A percentile compares a stretch with the other conserved stretches of the same genome.
These are phyloP conservation scores for Enteromius unitaeniatus DNA, from an alignment of 2,797 vertebrate genomes.

Conservation along the genomic window DNA sequence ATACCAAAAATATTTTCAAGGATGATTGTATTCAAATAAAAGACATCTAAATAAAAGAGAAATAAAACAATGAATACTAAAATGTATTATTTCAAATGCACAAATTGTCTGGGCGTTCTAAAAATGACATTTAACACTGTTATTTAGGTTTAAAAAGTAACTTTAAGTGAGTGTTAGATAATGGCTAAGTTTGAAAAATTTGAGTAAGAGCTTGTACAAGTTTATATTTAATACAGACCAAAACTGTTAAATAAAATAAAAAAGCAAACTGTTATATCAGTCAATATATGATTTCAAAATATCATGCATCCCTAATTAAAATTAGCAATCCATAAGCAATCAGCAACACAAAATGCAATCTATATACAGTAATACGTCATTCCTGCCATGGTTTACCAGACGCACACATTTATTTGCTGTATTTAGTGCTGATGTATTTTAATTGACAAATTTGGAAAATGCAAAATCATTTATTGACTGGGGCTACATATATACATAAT, in stretches of 20 bases:
- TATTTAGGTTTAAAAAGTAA: not conserved
- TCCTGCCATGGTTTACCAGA: not conserved
- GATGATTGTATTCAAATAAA: not conserved
- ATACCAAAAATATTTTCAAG: not conserved
- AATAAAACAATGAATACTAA: not conserved
- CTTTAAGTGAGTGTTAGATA: not conserved
- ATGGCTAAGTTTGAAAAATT: not conserved
- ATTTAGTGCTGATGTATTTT: not conserved
- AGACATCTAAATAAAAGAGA: not conserved
- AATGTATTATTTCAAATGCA: not conserved
- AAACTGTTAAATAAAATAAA: not conserved
- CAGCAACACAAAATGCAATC: not conserved
- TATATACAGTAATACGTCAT: not conserved
- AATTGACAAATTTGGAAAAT: constrained; percentile 58
- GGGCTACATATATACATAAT: constrained; percentile 60
- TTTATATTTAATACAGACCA: not conserved
- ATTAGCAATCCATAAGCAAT: not conserved
- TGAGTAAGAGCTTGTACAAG: not conserved
- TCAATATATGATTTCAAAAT: not conserved
- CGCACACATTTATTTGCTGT: not conserved
- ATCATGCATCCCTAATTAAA: not conserved
- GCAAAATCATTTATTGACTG: constrained; percentile 75
- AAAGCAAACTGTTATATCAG: not conserved
- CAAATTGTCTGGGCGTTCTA: not conserved
- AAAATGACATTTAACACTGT: not conserved